phyloP scores from a whole-genome alignment of 2,797 vertebrate genomes.

The Thamnophis elegans region DNA sequence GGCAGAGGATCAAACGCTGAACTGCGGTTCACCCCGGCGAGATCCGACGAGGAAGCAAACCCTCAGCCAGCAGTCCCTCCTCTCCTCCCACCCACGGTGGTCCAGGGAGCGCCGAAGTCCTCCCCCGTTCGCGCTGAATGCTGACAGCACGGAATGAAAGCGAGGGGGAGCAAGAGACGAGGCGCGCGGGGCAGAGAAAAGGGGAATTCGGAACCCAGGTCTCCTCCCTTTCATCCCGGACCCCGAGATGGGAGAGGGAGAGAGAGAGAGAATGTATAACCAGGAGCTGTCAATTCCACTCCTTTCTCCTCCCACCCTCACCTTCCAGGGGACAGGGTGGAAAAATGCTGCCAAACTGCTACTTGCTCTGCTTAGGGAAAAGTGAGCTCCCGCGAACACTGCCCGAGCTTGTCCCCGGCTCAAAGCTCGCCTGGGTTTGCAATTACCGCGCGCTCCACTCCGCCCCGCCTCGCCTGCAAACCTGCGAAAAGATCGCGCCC shows the following conservation, averaged over 20 bases:
- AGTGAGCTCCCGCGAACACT: conserved; percentile 20
- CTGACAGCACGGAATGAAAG: neutral
- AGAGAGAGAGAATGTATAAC: neutral
- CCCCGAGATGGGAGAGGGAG: neutral
- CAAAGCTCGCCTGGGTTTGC: conserved; percentile 55
- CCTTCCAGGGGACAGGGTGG: conserved; percentile 49
- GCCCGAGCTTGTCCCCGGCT: conserved; percentile 62
- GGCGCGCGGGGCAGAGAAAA: neutral
- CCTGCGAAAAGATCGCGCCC: conserved; percentile 9
- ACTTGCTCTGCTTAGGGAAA: conserved; percentile 13
- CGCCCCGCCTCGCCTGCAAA: neutral
- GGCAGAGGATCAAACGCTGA: conserved; percentile 70
- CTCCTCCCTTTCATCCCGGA: neutral
- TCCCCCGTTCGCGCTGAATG: neutral
- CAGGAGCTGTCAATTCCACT: neutral
- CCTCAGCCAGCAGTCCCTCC: neutral
- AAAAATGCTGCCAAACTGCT: conserved; percentile 70
- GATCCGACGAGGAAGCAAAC: conserved; percentile 35
- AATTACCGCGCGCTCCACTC: conserved; percentile 42
- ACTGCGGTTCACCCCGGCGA: conserved; percentile 58
- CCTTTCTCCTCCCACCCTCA: neutral
- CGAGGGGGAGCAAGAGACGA: neutral
- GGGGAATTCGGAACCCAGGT: neutral
- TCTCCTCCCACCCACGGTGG: conserved; percentile 1
- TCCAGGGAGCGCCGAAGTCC: neutral